phyloP scores from a whole-genome alignment of 2,888 invertebrate genomes.

The Cinara cedri region DNA sequence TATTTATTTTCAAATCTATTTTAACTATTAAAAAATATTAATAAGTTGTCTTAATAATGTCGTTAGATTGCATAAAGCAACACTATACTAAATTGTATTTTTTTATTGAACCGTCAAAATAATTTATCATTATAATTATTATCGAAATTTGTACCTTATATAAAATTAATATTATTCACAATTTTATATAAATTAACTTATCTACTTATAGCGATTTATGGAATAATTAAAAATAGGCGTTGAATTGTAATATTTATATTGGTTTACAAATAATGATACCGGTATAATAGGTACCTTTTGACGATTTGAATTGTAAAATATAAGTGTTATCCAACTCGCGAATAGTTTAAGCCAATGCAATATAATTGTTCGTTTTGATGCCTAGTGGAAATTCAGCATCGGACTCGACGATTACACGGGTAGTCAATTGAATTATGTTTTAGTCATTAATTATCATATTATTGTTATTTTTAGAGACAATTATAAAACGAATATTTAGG shows the following conservation, averaged over 20 bases:
- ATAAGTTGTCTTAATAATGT: constrained; percentile 15
- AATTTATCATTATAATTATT: constrained; percentile 18
- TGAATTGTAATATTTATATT: constrained; percentile 23
- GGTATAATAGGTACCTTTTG: no score
- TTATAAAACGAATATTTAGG: background rate
- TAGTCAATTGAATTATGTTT: background rate
- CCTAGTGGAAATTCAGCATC: background rate
- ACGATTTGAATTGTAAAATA: constrained; percentile 1
- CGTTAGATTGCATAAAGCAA: constrained; percentile 17
- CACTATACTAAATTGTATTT: constrained; percentile 42
- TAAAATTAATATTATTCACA: background rate
- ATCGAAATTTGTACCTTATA: constrained; percentile 39
- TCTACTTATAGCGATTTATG: background rate
- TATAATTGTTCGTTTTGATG: constrained; percentile 22
- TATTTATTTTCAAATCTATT: constrained; percentile 19
- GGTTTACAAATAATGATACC: background rate
- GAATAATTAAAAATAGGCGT: background rate
- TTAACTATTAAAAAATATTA: background rate
- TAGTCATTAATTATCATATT: constrained; percentile 6
- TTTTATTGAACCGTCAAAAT: constrained; percentile 31
- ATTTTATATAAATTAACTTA: background rate
- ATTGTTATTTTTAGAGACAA: constrained; percentile 5
- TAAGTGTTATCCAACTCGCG: background rate
- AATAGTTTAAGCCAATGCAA: constrained; percentile 16
- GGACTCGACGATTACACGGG: background rate